Evolutionary conservation across 2,888 invertebrate genomes (phyloP), one percentile per base, ranked within the genome.

Genomic region (Campopleginae sp.): DNA sequence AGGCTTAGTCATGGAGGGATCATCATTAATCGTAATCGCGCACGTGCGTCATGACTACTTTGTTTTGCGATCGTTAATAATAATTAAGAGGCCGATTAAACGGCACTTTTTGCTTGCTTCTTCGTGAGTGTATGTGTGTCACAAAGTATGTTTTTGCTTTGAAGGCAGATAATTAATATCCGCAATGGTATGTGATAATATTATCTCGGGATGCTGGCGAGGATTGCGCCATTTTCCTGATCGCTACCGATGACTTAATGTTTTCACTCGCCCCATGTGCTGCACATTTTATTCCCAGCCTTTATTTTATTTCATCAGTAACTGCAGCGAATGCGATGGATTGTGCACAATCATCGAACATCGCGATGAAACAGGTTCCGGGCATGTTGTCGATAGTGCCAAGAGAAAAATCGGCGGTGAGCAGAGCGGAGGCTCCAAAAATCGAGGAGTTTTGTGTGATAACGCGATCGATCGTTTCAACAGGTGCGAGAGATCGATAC

Each of bases 181-280:
- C 12, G 10, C 75, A n/a, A n/a, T n/a, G 70, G 54, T 68, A 31
- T 75, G 44, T 46, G 75, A 66, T 61, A 72, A 86, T 84, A 70
- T 63, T 51, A 68, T 66, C n/a, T n/a, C 66, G 70, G 82, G 46
- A 81, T 70, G 58, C 54, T 14, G n/a, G n/a, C 14, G 74, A 61
- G 84, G 72, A 80, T 58, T 66, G 80, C 19, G 17, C 72, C 54
- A 51, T 81, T 76, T 74, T 58, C 84, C 88, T 89, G 91, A 92
- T 92, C 91, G 91, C 92, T 90, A 90, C 90, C 90, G 91, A 92
- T 89, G 91, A 91, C 89, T 90, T 88, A 89, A 89, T 90, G 31
- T 66, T 48, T 76, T 48, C 14, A 70, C 63, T 81, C 48, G 31
- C n/a, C n/a, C n/a, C n/a, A n/a, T n/a, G 7, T 19, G 31, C 44